Percentiles rank a stretch among this genome's conserved stretches.
phyloP scores from a whole-genome alignment of 2,797 vertebrate genomes.

The Sebastes diaconus region DNA sequence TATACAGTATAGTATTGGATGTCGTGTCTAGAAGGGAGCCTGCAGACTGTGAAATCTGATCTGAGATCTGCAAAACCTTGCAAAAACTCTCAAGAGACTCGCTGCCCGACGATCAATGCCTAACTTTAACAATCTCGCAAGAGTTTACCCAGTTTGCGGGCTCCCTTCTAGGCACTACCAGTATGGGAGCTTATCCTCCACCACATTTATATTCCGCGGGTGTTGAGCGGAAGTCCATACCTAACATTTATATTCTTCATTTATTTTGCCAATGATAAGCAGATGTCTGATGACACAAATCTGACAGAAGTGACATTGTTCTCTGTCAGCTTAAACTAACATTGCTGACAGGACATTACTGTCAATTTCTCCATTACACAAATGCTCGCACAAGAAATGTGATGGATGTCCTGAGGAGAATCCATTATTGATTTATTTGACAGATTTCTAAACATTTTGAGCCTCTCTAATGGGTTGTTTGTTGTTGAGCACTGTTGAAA shows the following conservation, averaged over 20 bases:
- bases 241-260: constrained; percentile 21
- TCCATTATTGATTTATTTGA: constrained; percentile 57
- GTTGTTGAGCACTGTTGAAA: constrained; percentile 61
- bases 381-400: constrained; percentile 18
- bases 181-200: neutral
- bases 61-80: neutral
- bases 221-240: neutral
- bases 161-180: neutral
- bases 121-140: too few relatives aligned
- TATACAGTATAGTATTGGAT: neutral
- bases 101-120: too few relatives aligned
- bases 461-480: constrained; percentile 61
- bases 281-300: constrained; percentile 37
- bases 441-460: constrained; percentile 61
- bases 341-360: constrained; percentile 42
- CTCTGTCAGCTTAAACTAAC: constrained; percentile 26
- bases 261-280: constrained; percentile 32
- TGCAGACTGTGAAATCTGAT: neutral
- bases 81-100: neutral
- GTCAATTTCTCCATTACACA: constrained; percentile 39
- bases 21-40: neutral
- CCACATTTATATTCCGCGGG: constrained; percentile 1
- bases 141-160: neutral
- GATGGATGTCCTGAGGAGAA: constrained; percentile 34
- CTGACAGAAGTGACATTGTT: constrained; percentile 35